Base-by-base conservation (phyloP, 2,797 vertebrate species). In the Oryzias dopingdopingensis region DNA sequence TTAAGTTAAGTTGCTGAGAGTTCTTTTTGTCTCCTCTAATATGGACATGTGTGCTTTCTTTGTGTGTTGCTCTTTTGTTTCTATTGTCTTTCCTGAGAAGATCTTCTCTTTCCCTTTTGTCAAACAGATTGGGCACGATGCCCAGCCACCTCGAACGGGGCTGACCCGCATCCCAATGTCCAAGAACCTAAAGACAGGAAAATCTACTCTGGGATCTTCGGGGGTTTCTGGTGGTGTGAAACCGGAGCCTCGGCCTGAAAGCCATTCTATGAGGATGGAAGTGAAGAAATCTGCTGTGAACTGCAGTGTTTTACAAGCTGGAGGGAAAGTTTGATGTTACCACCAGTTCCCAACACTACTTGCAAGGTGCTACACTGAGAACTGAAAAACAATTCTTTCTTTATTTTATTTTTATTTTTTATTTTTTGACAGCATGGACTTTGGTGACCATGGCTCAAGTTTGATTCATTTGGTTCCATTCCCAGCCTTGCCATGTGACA, bases 121-220 rank as follows among this genome's bases (percentile, higher is more conserved):
- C 56, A 69, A 71, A 65, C 72, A 98, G 94, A 91, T 91, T 70
- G 94, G 93, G 89, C 93, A 93, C 47, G 97, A 99, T 44, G 90
- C 92, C 88, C 95, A 94, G 79, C 81, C 89, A 51, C 80, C 81
- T 65, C 94, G 95, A 80, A 89, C 94, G 83, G 87, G 94, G 62
- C 91, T 94, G 75, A 98, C 96, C 74, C 96, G 97, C 86, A 99
- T 99, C 92, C 97, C 97, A 77, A 95, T 99, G 94, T 96, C 97
- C 88, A 97, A 97, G 92, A 96, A 94, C 90, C 95, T 98, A 92
- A 99, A 99, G 93, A 95, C 94, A 40, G 96, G 96, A 77, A 99
- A 99, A 90, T 82, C 94, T 67, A 89, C 94, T 78, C 82, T 96
- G 77, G 93, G 95, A 90, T 93, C 94, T 68, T 79, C 94, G 78